phyloP scores from a whole-genome alignment of 2,797 vertebrate species.

The Myripristis murdjan region DNA sequence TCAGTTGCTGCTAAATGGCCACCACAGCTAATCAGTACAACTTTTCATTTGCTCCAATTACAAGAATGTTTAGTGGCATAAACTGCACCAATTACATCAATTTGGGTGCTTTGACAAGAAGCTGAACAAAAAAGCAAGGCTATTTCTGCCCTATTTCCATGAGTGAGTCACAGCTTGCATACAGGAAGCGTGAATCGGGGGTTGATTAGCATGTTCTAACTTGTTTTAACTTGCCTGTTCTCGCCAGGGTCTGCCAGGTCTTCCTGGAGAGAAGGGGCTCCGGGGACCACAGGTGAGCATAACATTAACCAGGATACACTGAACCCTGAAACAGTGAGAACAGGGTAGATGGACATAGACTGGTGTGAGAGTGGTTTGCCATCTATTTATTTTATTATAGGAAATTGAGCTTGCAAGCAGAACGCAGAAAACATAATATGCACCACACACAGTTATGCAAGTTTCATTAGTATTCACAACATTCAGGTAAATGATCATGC shows the following conservation, averaged over 20 bases:
- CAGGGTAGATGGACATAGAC: neutral
- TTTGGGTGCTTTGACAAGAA: too few relatives aligned
- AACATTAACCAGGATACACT: neutral
- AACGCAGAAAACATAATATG: neutral
- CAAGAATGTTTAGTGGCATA: too few relatives aligned
- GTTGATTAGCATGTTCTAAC: conserved; percentile 21
- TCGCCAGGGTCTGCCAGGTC: conserved; percentile 85
- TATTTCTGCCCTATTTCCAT: neutral
- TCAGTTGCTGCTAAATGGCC: too few relatives aligned
- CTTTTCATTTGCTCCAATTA: too few relatives aligned
- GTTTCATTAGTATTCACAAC: too few relatives aligned
- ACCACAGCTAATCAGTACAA: too few relatives aligned
- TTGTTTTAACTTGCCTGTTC: conserved; percentile 28
- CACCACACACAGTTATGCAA: too few relatives aligned
- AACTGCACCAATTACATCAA: too few relatives aligned
- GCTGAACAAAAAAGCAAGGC: too few relatives aligned
- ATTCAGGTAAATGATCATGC: too few relatives aligned
- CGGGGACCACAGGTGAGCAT: conserved; percentile 87
- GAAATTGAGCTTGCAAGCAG: neutral
- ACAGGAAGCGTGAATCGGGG: neutral
- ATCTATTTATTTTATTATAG: neutral
- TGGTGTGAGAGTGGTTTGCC: neutral
- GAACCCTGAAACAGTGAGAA: neutral
- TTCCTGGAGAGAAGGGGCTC: conserved; percentile 85
- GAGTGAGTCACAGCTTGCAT: neutral